Evolutionary conservation across 2,113 vertebrate genomes (phyloP).

Genomic region (Triplophysa rosa): DNA sequence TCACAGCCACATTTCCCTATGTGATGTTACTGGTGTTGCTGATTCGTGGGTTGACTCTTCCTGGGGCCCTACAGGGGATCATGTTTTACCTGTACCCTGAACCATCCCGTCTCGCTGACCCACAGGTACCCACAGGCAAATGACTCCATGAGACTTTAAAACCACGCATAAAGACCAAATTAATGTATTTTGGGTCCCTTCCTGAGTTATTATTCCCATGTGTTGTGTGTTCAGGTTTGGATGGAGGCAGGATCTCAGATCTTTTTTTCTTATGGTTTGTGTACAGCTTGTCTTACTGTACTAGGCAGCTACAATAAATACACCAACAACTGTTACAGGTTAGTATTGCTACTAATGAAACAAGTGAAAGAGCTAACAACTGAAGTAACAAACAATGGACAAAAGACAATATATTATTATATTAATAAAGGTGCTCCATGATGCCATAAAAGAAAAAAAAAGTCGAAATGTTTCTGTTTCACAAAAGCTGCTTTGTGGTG

Average conservation of each 20-base stretch:
- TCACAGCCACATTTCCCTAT: conserved; percentile 93
- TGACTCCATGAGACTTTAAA: no score
- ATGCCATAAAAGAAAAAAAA: no score
- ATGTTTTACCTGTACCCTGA: conserved; percentile 92
- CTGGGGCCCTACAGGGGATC: conserved; percentile 85
- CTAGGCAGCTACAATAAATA: conserved; percentile 71
- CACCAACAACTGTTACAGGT: conserved; percentile 75
- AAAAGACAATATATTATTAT: no score
- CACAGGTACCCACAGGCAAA: conserved; percentile 73
- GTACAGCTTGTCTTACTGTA: conserved; percentile 58
- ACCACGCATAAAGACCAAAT: no score
- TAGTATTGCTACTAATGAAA: background rate
- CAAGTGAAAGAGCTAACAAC: no score
- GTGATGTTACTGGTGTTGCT: conserved; percentile 89
- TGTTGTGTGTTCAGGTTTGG: conserved; percentile 67
- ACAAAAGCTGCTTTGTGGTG: no score
- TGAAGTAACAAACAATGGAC: no score
- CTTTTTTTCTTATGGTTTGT: conserved; percentile 71
- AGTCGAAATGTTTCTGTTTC: no score
- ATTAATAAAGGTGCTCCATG: no score
- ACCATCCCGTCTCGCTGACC: conserved; percentile 83
- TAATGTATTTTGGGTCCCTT: no score
- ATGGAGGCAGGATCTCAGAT: conserved; percentile 73
- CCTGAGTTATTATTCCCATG: no score
- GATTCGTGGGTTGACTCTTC: conserved; percentile 86